These are phyloP conservation scores for Bubalus kerabau DNA, from an alignment of 2,113 vertebrate species.

Conservation along the genomic window DNA sequence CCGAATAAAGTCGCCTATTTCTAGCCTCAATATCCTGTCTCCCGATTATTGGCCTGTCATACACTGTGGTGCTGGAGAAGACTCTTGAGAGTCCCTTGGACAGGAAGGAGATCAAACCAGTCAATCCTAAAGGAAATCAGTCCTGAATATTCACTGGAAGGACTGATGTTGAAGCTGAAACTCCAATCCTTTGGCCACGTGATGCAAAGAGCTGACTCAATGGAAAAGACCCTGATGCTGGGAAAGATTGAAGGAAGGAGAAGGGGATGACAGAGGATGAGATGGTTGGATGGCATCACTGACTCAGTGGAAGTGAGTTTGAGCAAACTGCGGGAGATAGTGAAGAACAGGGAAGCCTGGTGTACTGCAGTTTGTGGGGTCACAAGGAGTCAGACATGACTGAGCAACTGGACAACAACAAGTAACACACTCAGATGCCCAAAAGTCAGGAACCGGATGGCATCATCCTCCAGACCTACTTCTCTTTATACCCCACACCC, in stretches of 20 bases:
- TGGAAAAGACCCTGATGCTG: neutral
- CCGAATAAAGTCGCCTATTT: neutral
- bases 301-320: neutral
- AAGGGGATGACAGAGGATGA: neutral
- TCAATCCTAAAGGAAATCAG: neutral
- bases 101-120: neutral
- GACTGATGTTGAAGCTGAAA: neutral
- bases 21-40: neutral
- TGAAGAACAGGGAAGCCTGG: neutral
- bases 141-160: neutral
- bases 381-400: neutral
- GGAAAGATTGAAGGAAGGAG: neutral
- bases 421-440: neutral
- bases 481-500: neutral
- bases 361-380: neutral
- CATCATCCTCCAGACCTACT: neutral
- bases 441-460: neutral
- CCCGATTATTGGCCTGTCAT: neutral
- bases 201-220: neutral
- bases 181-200: neutral
- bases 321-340: neutral
- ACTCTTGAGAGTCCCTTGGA: neutral
- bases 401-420: neutral
- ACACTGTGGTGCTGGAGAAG: neutral
- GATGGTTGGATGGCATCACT: neutral